Conservation (phyloP, 2,888 invertebrate genomes). For the Anticlea derivata region DNA sequence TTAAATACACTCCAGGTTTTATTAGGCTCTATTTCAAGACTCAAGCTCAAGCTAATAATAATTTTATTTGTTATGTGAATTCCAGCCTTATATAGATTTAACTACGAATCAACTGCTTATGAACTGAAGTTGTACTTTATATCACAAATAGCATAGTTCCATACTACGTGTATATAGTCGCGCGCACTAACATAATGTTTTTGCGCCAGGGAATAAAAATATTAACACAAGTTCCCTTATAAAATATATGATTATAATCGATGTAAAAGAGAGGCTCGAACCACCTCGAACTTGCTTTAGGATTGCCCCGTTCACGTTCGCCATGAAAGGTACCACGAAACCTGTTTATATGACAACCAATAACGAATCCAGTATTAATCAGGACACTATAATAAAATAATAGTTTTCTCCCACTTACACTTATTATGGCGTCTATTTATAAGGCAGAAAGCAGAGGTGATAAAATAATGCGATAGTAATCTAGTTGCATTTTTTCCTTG, state of each 20-base stretch:
- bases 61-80: background rate
- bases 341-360: slow-evolving; percentile 56
- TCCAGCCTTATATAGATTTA: background rate
- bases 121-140: background rate
- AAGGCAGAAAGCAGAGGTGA: slow-evolving; percentile 11
- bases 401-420: slow-evolving; percentile 36
- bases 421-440: slow-evolving; percentile 16
- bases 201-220: slow-evolving; percentile 3
- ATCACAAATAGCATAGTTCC: background rate
- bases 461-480: slow-evolving; percentile 27
- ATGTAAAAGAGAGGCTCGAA: slow-evolving; percentile 8
- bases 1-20: background rate
- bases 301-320: slow-evolving; percentile 34
- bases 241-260: slow-evolving; percentile 14
- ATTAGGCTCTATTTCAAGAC: background rate
- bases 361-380: slow-evolving; percentile 55
- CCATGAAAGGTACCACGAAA: slow-evolving; percentile 51
- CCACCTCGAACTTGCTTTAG: slow-evolving; percentile 18
- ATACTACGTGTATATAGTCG: background rate
- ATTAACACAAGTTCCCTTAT: slow-evolving; percentile 8
- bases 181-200: background rate
- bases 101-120: background rate
- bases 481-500: slow-evolving; percentile 14
- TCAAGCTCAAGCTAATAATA: background rate
- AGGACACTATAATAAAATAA: slow-evolving; percentile 46